A percentile compares a stretch with the other conserved stretches of the same genome.
These are phyloP conservation scores for Cephalopholis sonnerati DNA, from an alignment of 2,113 vertebrate species.

Conservation along the genomic window DNA sequence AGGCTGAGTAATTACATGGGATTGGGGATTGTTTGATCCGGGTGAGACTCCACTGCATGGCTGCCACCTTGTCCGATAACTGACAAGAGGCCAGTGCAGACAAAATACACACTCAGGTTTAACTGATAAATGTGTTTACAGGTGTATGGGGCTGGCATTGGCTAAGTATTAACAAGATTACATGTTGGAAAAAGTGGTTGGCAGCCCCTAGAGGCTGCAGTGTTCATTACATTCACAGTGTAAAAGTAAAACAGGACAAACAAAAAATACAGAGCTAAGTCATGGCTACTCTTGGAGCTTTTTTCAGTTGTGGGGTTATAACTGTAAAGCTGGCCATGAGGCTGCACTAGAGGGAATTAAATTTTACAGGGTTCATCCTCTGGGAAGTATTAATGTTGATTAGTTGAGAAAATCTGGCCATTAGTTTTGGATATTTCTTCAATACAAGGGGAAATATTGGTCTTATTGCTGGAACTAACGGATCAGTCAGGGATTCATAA, in stretches of 20 bases:
- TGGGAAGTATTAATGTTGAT: too few species aligned
- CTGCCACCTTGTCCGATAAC: constrained; percentile 13
- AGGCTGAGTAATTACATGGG: constrained; percentile 69
- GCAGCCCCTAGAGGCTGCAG: neutral
- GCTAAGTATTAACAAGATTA: neutral
- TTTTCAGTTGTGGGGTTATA: neutral
- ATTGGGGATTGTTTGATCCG: constrained; percentile 49
- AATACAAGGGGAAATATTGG: neutral
- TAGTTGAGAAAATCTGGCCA: too few species aligned
- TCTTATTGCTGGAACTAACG: neutral
- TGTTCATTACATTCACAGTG: neutral
- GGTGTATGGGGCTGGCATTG: neutral
- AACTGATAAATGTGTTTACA: constrained; percentile 26
- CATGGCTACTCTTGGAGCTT: neutral
- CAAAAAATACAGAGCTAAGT: neutral
- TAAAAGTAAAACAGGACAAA: neutral
- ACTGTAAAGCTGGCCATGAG: neutral
- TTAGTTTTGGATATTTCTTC: too few species aligned
- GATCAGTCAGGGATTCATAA: too few species aligned
- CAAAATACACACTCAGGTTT: neutral
- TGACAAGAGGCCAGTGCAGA: constrained; percentile 35
- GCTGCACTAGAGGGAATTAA: neutral
- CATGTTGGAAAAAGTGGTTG: neutral
- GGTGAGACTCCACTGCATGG: constrained; percentile 32
- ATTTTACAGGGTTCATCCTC: neutral